phyloP scores from a whole-genome alignment of 2,888 invertebrate genomes.

The Sarcophaga carnaria region DNA sequence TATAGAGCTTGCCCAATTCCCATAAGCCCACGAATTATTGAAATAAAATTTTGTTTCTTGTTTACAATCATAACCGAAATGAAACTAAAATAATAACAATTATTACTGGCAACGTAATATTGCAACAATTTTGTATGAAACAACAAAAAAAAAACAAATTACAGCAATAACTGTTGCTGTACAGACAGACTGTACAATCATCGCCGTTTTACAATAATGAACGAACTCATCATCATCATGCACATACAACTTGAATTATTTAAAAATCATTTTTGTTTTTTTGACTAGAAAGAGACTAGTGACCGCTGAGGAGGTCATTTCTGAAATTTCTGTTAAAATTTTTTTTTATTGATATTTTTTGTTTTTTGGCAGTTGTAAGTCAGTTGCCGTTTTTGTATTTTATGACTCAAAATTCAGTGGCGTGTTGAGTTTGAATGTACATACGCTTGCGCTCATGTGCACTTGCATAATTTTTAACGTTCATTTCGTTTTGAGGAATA shows the following conservation, averaged over 20 bases:
- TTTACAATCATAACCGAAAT: too few relatives aligned
- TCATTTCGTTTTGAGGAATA: neutral
- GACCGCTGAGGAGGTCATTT: conserved; percentile 56
- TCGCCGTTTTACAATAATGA: too few relatives aligned
- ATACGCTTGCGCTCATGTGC: conserved; percentile 48
- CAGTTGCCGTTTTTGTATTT: conserved; percentile 1
- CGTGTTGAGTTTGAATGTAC: neutral
- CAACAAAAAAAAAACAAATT: too few relatives aligned
- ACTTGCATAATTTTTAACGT: conserved; percentile 55
- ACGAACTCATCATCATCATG: too few relatives aligned
- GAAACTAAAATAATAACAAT: too few relatives aligned
- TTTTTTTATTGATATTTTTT: neutral
- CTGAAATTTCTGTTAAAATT: conserved; percentile 13
- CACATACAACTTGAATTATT: too few relatives aligned
- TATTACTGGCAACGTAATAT: conserved; percentile 5
- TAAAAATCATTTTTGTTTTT: neutral
- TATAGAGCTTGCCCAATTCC: too few relatives aligned
- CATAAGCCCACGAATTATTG: too few relatives aligned
- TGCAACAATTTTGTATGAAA: neutral
- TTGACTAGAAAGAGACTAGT: conserved; percentile 38
- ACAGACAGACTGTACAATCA: too few relatives aligned
- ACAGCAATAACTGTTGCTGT: too few relatives aligned
- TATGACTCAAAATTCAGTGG: conserved; percentile 40
- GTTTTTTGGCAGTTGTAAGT: neutral
- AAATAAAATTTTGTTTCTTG: too few relatives aligned